A percentile compares a stretch with the other conserved stretches of the same genome.
These are phyloP conservation scores for Chironomus tentans DNA, from an alignment of 2,888 invertebrate species.

Conservation along the genomic window DNA sequence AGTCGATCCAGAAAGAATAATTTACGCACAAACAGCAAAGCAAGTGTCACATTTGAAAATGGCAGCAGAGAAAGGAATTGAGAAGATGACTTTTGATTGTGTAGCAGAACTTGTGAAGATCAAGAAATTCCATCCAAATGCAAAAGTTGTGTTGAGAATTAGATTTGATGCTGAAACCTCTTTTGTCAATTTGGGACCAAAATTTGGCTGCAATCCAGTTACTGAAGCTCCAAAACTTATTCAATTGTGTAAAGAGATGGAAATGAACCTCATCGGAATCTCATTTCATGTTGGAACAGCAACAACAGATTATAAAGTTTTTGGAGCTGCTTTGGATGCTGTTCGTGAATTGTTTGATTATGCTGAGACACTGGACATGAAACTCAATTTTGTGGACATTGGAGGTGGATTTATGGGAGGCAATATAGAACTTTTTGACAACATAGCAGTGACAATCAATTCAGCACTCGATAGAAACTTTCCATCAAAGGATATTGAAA, in stretches of 20 bases:
- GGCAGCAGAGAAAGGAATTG: neutral
- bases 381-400: constrained; percentile 73
- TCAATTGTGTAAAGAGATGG: constrained; percentile 62
- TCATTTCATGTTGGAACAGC: constrained; percentile 96
- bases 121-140: constrained; percentile 5
- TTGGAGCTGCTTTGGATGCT: constrained; percentile 64
- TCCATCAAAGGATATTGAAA: constrained; percentile 52
- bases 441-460: neutral
- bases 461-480: constrained; percentile 66
- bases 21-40: constrained; percentile 14
- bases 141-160: constrained; percentile 55
- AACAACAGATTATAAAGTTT: constrained; percentile 73
- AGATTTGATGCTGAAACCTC: constrained; percentile 66
- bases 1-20: constrained; percentile 7
- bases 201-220: constrained; percentile 83
- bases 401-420: constrained; percentile 91
- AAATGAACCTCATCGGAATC: constrained; percentile 67
- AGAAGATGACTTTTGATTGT: constrained; percentile 16
- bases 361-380: constrained; percentile 61
- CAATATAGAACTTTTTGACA: constrained; percentile 39
- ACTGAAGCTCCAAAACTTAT: constrained; percentile 66
- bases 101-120: constrained; percentile 13
- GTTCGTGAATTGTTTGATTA: constrained; percentile 65
- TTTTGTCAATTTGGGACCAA: constrained; percentile 60
- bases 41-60: constrained; percentile 17